Evolutionary conservation across 2,888 invertebrate species (phyloP), one percentile per base, ranked within the genome.

Genomic region (Ethmia dodecea): DNA sequence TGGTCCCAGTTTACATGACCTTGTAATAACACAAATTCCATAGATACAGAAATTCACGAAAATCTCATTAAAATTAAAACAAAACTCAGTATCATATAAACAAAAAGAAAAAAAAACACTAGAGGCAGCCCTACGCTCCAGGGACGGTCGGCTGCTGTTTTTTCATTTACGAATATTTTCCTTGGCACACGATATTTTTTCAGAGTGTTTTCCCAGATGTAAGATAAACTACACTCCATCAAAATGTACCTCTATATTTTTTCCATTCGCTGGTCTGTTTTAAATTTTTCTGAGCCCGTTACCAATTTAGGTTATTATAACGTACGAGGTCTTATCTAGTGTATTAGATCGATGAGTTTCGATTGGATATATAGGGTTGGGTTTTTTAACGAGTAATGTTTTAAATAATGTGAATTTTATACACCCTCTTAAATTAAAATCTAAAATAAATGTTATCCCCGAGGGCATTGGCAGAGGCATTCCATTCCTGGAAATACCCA

Each of bases 141-240:
- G 52, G 58, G 62, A 52, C 53, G 65, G 49, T 49, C 60, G 57
- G 47, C 62, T 86, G 86, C 83, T 86, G 72, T 84, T 84, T 84
- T 86, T 86, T 84, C 86, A 86, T 86, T 84, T 84, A 73, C 72
- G 81, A 79, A 86, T 86, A 84, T 84, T 86, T 86, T 86, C 73
- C 78, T 84, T 81, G 65, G 79, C 74, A 59, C 69, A 59, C 77
- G 79, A 77, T 86, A 83, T 86, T 84, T 86, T 86, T 81, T 74
- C 77, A 74, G 69, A 49, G 62, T 80, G 78, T 84, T 86, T 83
- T 78, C 74, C 75, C 83, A 81, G 78, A 72, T 76, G 86, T 77
- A 84, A 84, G 77, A 83, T 83, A 86, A 84, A 83, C 84, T 83
- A 80, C 72, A 71, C 74, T 79, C 77, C 77, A 80, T 81, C 81